Percentiles rank a stretch among this genome's conserved stretches.
Evolutionary conservation across 1,140 invertebrate genomes (phyloP).

Genomic region (Penaeus japonicus): DNA sequence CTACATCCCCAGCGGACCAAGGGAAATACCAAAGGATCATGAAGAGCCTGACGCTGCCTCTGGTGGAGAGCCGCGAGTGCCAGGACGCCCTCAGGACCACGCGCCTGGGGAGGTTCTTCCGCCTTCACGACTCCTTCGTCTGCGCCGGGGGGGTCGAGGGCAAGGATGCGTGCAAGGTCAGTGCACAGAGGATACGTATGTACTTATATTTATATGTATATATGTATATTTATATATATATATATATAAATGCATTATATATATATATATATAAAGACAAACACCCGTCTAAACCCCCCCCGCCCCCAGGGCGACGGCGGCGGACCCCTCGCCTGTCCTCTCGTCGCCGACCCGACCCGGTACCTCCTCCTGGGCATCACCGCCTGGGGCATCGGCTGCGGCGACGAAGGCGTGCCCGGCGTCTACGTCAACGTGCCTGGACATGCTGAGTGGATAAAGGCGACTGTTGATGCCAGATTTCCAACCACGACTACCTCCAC

Average conservation of each 20-base stretch:
- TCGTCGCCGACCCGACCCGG: slow-evolving; percentile 56
- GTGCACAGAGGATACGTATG: slow-evolving; percentile 64
- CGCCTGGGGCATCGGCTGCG: slow-evolving; percentile 77
- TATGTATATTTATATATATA: neutral
- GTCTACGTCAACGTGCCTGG: slow-evolving; percentile 74
- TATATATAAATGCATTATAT: neutral
- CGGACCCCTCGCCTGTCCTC: slow-evolving; percentile 62
- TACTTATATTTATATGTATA: slow-evolving; percentile 66
- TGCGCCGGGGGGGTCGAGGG: slow-evolving; percentile 76
- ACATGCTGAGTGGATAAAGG: slow-evolving; percentile 30
- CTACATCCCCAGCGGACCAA: slow-evolving; percentile 49
- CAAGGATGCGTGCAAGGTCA: slow-evolving; percentile 72
- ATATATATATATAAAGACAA: neutral
- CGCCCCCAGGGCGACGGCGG: slow-evolving; percentile 64
- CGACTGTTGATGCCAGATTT: neutral
- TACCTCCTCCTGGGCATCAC: slow-evolving; percentile 75
- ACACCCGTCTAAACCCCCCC: no score
- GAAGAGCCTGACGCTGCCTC: slow-evolving; percentile 73
- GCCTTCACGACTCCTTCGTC: slow-evolving; percentile 73
- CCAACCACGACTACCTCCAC: neutral
- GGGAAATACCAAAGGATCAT: slow-evolving; percentile 77
- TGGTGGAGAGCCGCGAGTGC: slow-evolving; percentile 70
- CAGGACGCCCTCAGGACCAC: slow-evolving; percentile 70
- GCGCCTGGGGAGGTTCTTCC: slow-evolving; percentile 71
- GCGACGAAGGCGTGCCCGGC: slow-evolving; percentile 72